These are phyloP conservation scores for Conger conger DNA, from an alignment of 2,113 vertebrate species.

Conservation along the genomic window DNA sequence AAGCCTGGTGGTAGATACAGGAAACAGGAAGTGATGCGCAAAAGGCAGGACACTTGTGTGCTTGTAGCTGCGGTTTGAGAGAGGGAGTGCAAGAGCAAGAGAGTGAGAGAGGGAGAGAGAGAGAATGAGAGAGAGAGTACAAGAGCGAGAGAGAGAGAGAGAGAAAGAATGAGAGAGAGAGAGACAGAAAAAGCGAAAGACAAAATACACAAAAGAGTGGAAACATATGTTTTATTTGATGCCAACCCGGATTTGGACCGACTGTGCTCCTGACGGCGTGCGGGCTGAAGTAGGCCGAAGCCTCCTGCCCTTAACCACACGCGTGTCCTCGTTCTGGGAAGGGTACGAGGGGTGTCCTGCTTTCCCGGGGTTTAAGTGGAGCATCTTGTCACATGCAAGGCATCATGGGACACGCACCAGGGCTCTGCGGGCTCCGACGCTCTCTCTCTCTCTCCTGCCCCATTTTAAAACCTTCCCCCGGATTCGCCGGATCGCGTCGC, in stretches of 20 bases:
- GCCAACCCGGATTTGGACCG: background rate
- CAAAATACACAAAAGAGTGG: background rate
- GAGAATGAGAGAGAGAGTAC: background rate
- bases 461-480: background rate
- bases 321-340: background rate
- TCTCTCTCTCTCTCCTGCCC: background rate
- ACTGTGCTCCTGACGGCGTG: no score
- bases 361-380: constrained; percentile 10
- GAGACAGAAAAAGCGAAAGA: background rate
- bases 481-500: background rate
- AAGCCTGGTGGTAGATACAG: background rate
- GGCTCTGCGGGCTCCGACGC: background rate
- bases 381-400: background rate
- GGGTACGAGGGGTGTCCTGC: background rate
- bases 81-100: background rate
- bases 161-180: background rate
- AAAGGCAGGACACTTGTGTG: background rate
- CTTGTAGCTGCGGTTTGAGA: background rate
- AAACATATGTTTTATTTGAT: background rate
- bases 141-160: background rate
- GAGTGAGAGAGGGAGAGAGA: no score
- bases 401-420: background rate
- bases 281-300: no score
- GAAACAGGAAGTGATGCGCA: constrained; percentile 9
- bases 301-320: background rate